A percentile compares a stretch with the other conserved stretches of the same genome.
These are phyloP conservation scores for Phaedon cochleariae DNA, from an alignment of 2,888 invertebrate species.

Conservation along the genomic window DNA sequence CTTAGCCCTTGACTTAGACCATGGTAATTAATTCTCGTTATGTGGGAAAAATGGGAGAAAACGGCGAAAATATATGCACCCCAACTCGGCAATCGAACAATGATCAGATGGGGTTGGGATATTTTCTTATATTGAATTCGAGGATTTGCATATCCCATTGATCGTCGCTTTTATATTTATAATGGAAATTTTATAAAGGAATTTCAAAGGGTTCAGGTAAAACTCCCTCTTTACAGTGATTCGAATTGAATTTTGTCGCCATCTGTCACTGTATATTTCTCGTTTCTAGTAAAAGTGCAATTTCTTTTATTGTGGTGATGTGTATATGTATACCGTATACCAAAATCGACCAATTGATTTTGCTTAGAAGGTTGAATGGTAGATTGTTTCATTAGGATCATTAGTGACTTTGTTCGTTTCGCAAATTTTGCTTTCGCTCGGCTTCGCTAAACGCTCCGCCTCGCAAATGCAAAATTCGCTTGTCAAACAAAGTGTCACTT, in stretches of 20 bases:
- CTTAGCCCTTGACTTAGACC: too few species aligned
- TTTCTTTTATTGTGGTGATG: too few species aligned
- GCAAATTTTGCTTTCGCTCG: too few species aligned
- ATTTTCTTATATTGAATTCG: slow-evolving; percentile 17
- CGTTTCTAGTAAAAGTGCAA: slow-evolving; percentile 15
- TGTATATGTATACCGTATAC: background rate
- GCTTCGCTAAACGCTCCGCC: too few species aligned
- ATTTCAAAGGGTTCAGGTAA: slow-evolving; percentile 22
- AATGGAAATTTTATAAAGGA: slow-evolving; percentile 18
- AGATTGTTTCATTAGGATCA: too few species aligned
- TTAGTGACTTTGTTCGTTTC: too few species aligned
- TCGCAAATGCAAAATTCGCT: too few species aligned
- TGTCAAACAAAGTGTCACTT: too few species aligned
- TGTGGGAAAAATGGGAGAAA: slow-evolving; percentile 18
- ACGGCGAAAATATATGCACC: slow-evolving; percentile 15
- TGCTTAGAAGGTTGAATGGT: too few species aligned
- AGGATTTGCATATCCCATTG: slow-evolving; percentile 27
- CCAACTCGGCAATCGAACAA: background rate
- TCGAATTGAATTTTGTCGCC: slow-evolving; percentile 9
- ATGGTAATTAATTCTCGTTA: slow-evolving; percentile 19
- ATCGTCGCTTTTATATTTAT: slow-evolving; percentile 17
- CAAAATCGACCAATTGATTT: background rate
- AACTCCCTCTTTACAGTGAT: slow-evolving; percentile 7
- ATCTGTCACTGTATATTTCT: slow-evolving; percentile 10
- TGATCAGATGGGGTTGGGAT: slow-evolving; percentile 22